These are phyloP conservation scores for Aplocera efformata DNA, from an alignment of 2,888 invertebrate species.

Conservation along the genomic window DNA sequence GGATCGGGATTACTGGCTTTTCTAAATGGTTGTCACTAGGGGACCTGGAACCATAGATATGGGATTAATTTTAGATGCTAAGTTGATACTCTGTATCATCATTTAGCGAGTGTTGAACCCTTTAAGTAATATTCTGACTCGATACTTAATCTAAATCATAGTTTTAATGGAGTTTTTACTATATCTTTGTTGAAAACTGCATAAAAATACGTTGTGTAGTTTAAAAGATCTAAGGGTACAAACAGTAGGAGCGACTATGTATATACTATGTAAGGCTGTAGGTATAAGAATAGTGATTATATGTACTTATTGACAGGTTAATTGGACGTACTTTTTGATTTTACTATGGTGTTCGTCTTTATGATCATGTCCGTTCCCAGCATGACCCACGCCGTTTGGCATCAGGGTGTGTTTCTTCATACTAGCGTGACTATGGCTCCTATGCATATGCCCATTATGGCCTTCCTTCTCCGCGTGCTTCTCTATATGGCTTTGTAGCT, in stretches of 20 bases:
- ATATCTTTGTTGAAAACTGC: too few species aligned
- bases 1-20: constrained; percentile 62
- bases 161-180: too few species aligned
- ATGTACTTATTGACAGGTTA: background rate
- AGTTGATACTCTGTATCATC: too few species aligned
- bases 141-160: too few species aligned
- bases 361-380: constrained; percentile 57
- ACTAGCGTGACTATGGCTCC: constrained; percentile 70
- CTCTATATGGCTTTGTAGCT: constrained; percentile 35
- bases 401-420: constrained; percentile 64
- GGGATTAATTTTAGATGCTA: background rate
- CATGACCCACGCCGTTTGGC: constrained; percentile 64
- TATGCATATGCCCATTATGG: constrained; percentile 49
- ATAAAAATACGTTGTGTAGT: too few species aligned
- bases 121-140: too few species aligned
- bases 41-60: constrained; percentile 45
- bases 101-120: too few species aligned
- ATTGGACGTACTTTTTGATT: constrained; percentile 61
- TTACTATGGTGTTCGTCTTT: constrained; percentile 50
- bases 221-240: too few species aligned
- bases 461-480: constrained; percentile 37
- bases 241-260: too few species aligned
- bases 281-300: too few species aligned
- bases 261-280: too few species aligned
- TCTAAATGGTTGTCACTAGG: constrained; percentile 57